A percentile compares a stretch with the other conserved stretches of the same genome.
These are phyloP conservation scores for Hyperopisus bebe DNA, from an alignment of 2,113 vertebrate genomes.

Conservation along the genomic window DNA sequence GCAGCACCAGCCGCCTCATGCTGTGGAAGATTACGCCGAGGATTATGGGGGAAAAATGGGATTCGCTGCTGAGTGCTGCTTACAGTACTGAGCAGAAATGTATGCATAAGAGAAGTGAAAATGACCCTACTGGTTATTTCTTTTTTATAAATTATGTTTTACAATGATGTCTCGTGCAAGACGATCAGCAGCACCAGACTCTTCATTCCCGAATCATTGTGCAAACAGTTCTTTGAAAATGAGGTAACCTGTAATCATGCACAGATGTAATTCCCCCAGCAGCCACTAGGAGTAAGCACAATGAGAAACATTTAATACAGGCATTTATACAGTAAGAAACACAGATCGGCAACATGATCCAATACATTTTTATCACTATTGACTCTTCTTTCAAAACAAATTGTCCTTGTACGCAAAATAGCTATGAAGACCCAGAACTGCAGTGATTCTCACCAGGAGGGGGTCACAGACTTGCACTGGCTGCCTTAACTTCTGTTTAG, in stretches of 20 bases:
- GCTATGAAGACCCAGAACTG: not conserved
- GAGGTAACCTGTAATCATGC: not conserved
- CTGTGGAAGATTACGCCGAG: not conserved
- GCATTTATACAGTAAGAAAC: not conserved
- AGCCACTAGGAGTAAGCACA: not conserved
- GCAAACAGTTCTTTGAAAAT: not conserved
- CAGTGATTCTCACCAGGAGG: not conserved
- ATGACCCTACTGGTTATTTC: not conserved
- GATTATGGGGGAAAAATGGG: not conserved
- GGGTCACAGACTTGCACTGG: no score
- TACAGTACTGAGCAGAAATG: not conserved
- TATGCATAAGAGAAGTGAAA: not conserved
- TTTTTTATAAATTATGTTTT: not conserved
- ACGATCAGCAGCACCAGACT: not conserved
- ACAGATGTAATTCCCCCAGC: not conserved
- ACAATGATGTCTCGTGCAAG: not conserved
- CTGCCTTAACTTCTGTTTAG: no score
- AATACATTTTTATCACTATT: not conserved
- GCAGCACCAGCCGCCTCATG: not conserved
- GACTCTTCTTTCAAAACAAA: not conserved
- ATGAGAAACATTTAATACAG: not conserved
- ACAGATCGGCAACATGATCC: not conserved
- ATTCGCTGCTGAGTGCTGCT: not conserved
- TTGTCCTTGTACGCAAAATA: not conserved
- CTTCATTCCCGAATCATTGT: not conserved